Conservation (phyloP, 2,888 invertebrate species). For the Empis livida region DNA sequence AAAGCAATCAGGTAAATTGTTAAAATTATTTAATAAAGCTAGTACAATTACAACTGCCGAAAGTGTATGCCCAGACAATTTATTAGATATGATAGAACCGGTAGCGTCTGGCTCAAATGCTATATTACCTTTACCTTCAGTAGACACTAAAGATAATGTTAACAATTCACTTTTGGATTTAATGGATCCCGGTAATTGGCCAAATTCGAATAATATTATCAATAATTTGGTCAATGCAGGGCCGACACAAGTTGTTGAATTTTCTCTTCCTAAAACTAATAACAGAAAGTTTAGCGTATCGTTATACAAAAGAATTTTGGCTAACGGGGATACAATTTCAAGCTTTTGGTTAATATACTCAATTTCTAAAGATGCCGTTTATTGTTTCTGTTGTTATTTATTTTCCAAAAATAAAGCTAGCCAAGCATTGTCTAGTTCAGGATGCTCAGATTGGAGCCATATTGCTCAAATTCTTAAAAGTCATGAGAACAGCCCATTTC, state of each 20-base stretch:
- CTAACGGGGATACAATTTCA: conserved; percentile 4
- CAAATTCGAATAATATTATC: background rate
- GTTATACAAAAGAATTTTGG: conserved; percentile 3
- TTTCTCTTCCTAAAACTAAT: background rate
- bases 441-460: conserved; percentile 6
- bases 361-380: conserved; percentile 5
- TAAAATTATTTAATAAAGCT: too few species aligned
- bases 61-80: too few species aligned
- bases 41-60: too few species aligned
- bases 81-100: too few species aligned
- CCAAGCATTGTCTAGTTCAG: conserved; percentile 5
- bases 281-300: conserved; percentile 3
- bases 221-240: background rate
- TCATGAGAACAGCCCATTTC: conserved; percentile 2
- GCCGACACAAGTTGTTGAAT: background rate
- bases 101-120: too few species aligned
- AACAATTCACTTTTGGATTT: background rate
- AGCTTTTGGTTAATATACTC: conserved; percentile 6
- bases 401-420: conserved; percentile 2
- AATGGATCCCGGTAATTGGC: background rate
- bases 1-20: too few species aligned
- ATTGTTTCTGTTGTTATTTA: conserved; percentile 6
- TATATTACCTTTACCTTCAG: too few species aligned
- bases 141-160: too few species aligned
- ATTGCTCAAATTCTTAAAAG: conserved; percentile 3